phyloP scores from a whole-genome alignment of 2,888 invertebrate genomes.

The Xestia ashworthii region DNA sequence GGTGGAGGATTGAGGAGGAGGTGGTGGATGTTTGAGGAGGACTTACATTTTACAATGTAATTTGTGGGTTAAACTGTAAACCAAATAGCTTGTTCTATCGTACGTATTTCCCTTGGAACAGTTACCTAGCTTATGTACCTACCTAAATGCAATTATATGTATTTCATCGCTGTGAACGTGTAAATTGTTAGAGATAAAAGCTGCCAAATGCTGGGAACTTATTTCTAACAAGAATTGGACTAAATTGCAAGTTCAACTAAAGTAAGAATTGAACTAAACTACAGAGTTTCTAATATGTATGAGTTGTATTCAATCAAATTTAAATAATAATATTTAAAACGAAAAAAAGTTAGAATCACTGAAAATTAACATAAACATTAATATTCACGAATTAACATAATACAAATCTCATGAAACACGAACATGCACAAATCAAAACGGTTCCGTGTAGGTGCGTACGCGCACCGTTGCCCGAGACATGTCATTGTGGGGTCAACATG shows the following conservation, averaged over 20 bases:
- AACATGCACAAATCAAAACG: constrained; percentile 25
- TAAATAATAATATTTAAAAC: neutral
- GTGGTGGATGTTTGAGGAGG: no score
- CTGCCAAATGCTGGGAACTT: neutral
- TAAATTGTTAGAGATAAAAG: neutral
- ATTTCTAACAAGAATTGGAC: neutral
- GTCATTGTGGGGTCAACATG: constrained; percentile 67
- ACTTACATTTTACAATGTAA: no score
- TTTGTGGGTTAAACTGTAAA: no score
- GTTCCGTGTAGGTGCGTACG: constrained; percentile 50
- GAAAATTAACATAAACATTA: constrained; percentile 11
- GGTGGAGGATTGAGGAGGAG: no score
- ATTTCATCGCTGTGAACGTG: no score
- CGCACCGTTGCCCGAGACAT: constrained; percentile 52
- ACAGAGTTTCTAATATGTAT: neutral
- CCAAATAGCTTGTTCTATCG: no score
- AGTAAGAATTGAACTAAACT: no score
- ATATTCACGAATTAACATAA: constrained; percentile 43
- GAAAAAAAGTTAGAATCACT: neutral
- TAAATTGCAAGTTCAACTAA: neutral
- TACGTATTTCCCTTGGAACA: no score
- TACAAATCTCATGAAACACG: neutral
- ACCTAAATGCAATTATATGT: no score
- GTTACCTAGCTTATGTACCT: no score
- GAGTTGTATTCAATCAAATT: neutral